Conservation (phyloP, 2,113 vertebrate species). For the Polyodon spathula region DNA sequence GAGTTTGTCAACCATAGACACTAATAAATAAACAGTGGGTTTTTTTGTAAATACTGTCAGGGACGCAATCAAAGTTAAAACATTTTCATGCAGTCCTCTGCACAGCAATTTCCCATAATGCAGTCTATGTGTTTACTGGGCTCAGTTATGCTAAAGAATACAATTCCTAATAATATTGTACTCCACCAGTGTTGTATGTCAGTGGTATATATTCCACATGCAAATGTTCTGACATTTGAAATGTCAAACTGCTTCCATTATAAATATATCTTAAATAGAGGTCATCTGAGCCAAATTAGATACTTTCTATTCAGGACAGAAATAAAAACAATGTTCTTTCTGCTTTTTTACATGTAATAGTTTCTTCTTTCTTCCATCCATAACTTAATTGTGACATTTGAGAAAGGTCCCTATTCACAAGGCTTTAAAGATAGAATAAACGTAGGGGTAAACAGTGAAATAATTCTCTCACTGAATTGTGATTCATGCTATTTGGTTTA, state of each 20-base stretch:
- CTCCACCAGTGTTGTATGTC: conserved; percentile 9
- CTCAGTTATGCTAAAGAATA: conserved; percentile 1
- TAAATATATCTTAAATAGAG: too few species aligned
- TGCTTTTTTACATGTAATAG: too few species aligned
- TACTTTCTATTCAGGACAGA: too few species aligned
- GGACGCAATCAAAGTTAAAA: conserved; percentile 9
- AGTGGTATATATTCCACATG: conserved; percentile 2
- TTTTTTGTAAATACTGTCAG: conserved; percentile 7
- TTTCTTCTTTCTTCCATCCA: too few species aligned
- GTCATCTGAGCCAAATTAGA: too few species aligned
- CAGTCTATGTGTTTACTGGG: conserved; percentile 5
- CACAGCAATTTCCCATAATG: conserved; percentile 14
- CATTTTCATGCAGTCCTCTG: conserved; percentile 2
- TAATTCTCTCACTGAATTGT: too few species aligned
- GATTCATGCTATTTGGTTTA: too few species aligned
- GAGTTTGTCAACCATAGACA: conserved; percentile 10
- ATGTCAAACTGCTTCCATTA: background rate
- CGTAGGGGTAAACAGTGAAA: too few species aligned
- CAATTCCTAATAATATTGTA: background rate
- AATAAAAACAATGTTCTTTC: too few species aligned
- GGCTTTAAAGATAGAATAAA: too few species aligned
- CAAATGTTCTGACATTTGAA: background rate
- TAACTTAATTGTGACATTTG: too few species aligned
- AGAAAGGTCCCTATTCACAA: too few species aligned
- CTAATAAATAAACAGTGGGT: background rate